phyloP scores from a whole-genome alignment of 2,113 vertebrate species.

The Alosa alosa region DNA sequence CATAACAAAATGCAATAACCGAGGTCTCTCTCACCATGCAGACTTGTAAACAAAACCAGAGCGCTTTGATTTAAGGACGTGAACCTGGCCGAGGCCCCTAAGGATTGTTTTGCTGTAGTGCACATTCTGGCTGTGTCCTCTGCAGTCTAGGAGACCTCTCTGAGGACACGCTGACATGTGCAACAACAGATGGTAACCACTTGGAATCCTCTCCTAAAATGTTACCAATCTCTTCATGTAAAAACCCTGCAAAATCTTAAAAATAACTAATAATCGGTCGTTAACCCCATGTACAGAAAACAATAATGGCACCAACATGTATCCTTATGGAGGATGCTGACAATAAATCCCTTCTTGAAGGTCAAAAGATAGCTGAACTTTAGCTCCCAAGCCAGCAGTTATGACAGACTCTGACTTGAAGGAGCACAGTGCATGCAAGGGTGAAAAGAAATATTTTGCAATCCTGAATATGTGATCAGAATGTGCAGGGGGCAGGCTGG shows the following conservation, averaged over 20 bases:
- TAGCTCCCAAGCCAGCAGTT: not conserved
- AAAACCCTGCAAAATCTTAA: not conserved
- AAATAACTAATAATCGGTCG: not conserved
- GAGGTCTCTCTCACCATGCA: slow-evolving; percentile 36
- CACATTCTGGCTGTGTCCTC: slow-evolving; percentile 9
- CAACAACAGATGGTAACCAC: slow-evolving; percentile 17
- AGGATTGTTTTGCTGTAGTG: slow-evolving; percentile 14
- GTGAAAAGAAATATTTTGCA: slow-evolving; percentile 8
- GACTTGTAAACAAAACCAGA: slow-evolving; percentile 38
- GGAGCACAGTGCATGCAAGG: not conserved
- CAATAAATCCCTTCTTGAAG: not conserved
- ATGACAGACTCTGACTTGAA: not conserved
- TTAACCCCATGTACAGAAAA: not conserved
- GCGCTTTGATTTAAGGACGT: slow-evolving; percentile 21
- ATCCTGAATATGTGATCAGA: not conserved
- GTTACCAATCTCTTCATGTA: not conserved
- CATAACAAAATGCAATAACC: slow-evolving; percentile 26
- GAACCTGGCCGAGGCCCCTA: not conserved
- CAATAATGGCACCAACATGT: not conserved
- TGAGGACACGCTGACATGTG: slow-evolving; percentile 32
- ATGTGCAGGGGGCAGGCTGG: not conserved
- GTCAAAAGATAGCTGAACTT: not conserved
- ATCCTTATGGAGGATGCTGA: not conserved
- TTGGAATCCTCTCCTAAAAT: not conserved
- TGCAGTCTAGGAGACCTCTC: slow-evolving; percentile 28